These are phyloP conservation scores for Danionella cerebrum DNA, from an alignment of 2,113 vertebrate genomes.

Conservation along the genomic window DNA sequence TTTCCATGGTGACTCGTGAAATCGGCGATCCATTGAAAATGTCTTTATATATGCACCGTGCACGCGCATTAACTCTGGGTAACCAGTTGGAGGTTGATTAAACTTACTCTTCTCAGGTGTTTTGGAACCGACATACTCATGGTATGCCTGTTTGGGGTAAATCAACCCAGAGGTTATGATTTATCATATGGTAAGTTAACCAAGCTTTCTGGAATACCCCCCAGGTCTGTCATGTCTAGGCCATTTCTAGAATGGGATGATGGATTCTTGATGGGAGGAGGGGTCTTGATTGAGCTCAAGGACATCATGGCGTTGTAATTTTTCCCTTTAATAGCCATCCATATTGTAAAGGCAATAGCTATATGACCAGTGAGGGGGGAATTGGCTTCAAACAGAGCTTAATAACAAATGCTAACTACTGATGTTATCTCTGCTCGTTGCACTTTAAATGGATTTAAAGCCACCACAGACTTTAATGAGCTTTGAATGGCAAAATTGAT, in stretches of 20 bases:
- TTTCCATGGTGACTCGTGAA: too few relatives aligned
- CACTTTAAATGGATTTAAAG: neutral
- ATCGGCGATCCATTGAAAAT: too few relatives aligned
- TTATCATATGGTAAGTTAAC: too few relatives aligned
- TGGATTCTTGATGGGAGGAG: slow-evolving; percentile 50
- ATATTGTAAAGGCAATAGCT: neutral
- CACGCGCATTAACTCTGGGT: too few relatives aligned
- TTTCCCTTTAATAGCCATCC: slow-evolving; percentile 50
- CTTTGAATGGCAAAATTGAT: slow-evolving; percentile 3
- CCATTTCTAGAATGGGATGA: slow-evolving; percentile 46
- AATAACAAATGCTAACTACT: slow-evolving; percentile 3
- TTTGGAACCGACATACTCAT: too few relatives aligned
- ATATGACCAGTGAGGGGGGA: slow-evolving; percentile 23
- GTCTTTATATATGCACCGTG: too few relatives aligned
- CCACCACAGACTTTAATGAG: neutral
- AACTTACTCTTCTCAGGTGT: too few relatives aligned
- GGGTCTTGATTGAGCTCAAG: slow-evolving; percentile 50
- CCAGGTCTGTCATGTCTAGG: slow-evolving; percentile 21
- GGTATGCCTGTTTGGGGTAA: too few relatives aligned
- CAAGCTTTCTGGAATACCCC: too few relatives aligned
- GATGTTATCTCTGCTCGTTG: slow-evolving; percentile 7
- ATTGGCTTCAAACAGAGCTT: slow-evolving; percentile 26
- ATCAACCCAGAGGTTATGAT: too few relatives aligned
- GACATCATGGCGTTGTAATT: slow-evolving; percentile 56
- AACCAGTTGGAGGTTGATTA: too few relatives aligned